These are phyloP conservation scores for Leptinotarsa texana DNA, from an alignment of 1,140 invertebrate species.

Conservation along the genomic window DNA sequence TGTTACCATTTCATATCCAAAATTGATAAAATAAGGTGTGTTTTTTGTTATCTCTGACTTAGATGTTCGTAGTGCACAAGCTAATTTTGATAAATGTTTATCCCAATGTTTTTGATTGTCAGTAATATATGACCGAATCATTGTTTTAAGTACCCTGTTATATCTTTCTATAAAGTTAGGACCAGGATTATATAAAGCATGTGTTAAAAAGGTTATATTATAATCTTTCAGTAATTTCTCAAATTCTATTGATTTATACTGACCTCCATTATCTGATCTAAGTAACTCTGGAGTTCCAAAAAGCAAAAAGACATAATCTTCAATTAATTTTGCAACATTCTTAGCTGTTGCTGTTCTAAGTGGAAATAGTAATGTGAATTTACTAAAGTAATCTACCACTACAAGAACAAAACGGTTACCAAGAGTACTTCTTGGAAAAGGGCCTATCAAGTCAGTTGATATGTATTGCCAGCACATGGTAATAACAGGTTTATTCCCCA, in stretches of 20 bases:
- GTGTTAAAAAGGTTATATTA: constrained; percentile 27
- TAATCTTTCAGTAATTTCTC: constrained; percentile 26
- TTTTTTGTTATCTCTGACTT: constrained; percentile 43
- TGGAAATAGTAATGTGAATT: constrained; percentile 38
- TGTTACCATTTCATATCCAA: constrained; percentile 35
- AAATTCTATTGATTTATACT: constrained; percentile 34
- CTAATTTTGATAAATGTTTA: constrained; percentile 39
- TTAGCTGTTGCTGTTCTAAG: constrained; percentile 24
- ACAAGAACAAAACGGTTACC: constrained; percentile 51
- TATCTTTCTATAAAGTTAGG: neutral
- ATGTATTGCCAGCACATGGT: constrained; percentile 20
- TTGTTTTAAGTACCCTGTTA: too few species aligned
- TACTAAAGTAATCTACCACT: constrained; percentile 49
- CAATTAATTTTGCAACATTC: constrained; percentile 29
- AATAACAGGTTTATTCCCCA: constrained; percentile 32
- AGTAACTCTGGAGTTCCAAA: constrained; percentile 34
- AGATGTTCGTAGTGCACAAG: constrained; percentile 46
- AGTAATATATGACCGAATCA: constrained; percentile 37
- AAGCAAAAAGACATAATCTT: constrained; percentile 37
- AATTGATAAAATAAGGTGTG: constrained; percentile 44
- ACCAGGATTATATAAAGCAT: constrained; percentile 42
- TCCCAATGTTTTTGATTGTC: constrained; percentile 51
- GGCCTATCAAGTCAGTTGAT: constrained; percentile 30
- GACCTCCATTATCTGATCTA: constrained; percentile 45
- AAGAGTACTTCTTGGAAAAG: constrained; percentile 42